Conservation (phyloP, 2,113 vertebrate genomes). For the Podarcis raffonei region DNA sequence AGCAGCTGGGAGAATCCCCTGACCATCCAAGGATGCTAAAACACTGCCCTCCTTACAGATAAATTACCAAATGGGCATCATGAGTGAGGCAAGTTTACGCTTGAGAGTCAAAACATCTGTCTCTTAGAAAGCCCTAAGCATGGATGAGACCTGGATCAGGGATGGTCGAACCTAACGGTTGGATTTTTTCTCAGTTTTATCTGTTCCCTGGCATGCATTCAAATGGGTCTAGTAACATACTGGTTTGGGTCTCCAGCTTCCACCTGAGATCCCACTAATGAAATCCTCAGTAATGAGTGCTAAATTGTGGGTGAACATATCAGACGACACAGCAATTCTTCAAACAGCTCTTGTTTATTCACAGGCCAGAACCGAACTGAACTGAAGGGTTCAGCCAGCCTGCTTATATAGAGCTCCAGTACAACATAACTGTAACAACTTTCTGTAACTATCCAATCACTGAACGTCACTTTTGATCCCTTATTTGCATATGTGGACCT, state of each 20-base stretch:
- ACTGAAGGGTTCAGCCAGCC: no score
- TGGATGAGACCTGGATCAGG: background rate
- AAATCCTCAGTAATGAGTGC: background rate
- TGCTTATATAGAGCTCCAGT: no score
- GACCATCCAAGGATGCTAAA: slow-evolving; percentile 9
- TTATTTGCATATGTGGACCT: no score
- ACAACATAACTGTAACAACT: no score
- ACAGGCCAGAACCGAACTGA: no score
- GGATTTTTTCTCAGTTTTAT: background rate
- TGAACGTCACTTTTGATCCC: no score
- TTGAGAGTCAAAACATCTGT: fast-evolving
- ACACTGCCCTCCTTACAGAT: background rate
- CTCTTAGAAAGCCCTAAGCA: background rate
- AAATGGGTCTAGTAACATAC: background rate
- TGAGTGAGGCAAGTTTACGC: background rate
- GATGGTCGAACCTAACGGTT: background rate
- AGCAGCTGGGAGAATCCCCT: background rate
- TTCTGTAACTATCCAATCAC: no score
- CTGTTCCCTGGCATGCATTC: background rate
- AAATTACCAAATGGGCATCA: background rate
- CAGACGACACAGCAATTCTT: no score
- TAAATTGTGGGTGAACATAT: no score
- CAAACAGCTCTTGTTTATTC: no score
- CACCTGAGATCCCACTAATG: background rate
- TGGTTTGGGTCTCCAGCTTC: background rate